Base-by-base conservation (phyloP, 2,797 vertebrate species). In the Onychomys leucogaster region DNA sequence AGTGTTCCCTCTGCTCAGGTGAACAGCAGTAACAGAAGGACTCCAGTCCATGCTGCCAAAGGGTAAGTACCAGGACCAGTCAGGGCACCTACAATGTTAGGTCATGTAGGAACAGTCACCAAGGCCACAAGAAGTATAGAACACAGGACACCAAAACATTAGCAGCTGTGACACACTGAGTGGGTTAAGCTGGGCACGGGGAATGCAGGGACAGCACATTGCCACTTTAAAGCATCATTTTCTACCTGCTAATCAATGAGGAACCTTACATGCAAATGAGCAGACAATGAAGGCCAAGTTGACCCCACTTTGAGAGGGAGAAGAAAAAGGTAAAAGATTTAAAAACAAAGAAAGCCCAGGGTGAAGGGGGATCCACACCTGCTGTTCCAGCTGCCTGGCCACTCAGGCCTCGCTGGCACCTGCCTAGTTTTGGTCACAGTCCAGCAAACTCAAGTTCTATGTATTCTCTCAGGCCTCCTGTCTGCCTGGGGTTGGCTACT, bases 81-180 rank as follows among this genome's bases (percentile, higher is more conserved):
- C 27, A 67, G 27, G 16, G 27, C 1, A 4, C 9, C 6, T 10
- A 11, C 37, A 37, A n/a, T 7, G 49, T 2, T 29, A 80, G 69
- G 49, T 57, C 34, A 69, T 0, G n/a, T 34, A 2, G 5, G 46
- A 27, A 16, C 23, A 49, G 46, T 21, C 75, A 14, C 34, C 49
- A 32, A 29, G 76, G 43, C 87, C 29, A 63, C 1, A 0, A 14
- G n/a, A 73, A 23, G 37, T 7, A 14, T 73, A 81, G 9, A 63
- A 77, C 12, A 23, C 2, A 2, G 27, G 5, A 19, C 13, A 16
- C 1, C 16, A 27, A 32, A 73, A 37, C 21, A 0, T 37, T 3
- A 61, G 52, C 61, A 84, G 34, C 4, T 27, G 0, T 14, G 14
- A 14, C 61, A 19, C n/a, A 10, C 6, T 34, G 2, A 84, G 32